A percentile compares a stretch with the other conserved stretches of the same genome.
phyloP scores from a whole-genome alignment of 64 coral and sea anemone species.

The Trachythela sp. region DNA sequence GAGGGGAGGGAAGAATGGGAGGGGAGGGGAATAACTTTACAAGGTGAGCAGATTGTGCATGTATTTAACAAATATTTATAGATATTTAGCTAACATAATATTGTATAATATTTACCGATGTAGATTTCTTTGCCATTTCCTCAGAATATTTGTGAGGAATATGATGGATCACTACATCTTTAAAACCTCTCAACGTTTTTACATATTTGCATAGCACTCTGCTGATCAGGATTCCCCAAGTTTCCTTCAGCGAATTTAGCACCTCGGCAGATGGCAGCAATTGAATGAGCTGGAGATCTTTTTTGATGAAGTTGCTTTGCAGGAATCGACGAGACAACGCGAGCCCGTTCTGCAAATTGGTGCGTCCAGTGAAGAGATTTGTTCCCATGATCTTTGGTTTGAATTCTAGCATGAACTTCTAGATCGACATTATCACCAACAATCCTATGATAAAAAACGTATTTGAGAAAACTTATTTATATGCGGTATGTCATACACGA shows the following conservation, averaged over 20 bases:
- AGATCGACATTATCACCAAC: slow-evolving; percentile 34
- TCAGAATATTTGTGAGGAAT: not conserved
- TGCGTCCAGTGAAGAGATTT: slow-evolving; percentile 39
- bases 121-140: not conserved
- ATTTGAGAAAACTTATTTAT: no score
- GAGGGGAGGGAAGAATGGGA: no score
- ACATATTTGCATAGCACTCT: not conserved
- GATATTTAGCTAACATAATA: no score
- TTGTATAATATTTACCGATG: not conserved
- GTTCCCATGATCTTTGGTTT: slow-evolving; percentile 15
- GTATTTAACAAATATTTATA: no score
- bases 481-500: no score
- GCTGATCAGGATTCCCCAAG: not conserved
- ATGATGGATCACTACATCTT: not conserved
- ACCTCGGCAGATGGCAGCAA: not conserved
- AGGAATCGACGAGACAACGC: no score
- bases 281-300: not conserved
- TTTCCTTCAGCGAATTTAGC: not conserved
- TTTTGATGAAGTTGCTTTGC: no score
- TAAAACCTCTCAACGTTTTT: not conserved
- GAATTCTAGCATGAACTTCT: slow-evolving; percentile 24
- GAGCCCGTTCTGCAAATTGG: slow-evolving; percentile 24
- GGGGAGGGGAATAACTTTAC: no score
- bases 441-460: slow-evolving; percentile 26
- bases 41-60: no score